Evolutionary conservation across 2,113 vertebrate species (phyloP).

Genomic region (Ginglymostoma cirratum): DNA sequence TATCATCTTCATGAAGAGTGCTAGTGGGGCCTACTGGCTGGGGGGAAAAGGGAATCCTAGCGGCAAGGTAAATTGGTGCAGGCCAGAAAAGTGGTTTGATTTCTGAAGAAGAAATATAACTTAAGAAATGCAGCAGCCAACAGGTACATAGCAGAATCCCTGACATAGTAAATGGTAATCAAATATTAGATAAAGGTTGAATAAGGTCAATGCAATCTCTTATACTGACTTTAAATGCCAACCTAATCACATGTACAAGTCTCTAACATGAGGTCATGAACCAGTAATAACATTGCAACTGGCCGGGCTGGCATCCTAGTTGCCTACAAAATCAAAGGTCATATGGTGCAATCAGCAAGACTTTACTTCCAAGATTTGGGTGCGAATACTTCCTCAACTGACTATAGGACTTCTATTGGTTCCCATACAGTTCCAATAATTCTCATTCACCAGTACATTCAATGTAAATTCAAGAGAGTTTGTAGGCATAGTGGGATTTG

Average conservation of each 20-base stretch:
- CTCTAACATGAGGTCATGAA: background rate
- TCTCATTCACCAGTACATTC: background rate
- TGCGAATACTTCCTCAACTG: background rate
- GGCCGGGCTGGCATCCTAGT: background rate
- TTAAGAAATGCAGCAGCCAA: background rate
- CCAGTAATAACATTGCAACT: background rate
- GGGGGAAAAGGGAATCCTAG: no score
- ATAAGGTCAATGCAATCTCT: background rate
- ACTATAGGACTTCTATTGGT: background rate
- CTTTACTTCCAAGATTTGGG: background rate
- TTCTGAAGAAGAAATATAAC: background rate
- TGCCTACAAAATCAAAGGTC: background rate
- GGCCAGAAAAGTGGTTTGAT: background rate
- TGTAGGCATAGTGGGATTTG: background rate
- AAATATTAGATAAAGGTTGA: background rate
- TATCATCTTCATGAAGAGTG: no score
- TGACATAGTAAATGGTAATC: background rate
- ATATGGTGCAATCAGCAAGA: background rate
- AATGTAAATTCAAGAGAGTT: background rate
- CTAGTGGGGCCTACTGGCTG: no score
- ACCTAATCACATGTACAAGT: background rate
- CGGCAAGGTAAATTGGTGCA: no score
- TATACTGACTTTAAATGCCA: background rate
- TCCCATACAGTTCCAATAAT: background rate
- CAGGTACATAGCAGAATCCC: background rate